Percentiles rank a stretch among this genome's conserved stretches.
Evolutionary conservation across 2,797 vertebrate genomes (phyloP).

Genomic region (Ptychadena robeensis): DNA sequence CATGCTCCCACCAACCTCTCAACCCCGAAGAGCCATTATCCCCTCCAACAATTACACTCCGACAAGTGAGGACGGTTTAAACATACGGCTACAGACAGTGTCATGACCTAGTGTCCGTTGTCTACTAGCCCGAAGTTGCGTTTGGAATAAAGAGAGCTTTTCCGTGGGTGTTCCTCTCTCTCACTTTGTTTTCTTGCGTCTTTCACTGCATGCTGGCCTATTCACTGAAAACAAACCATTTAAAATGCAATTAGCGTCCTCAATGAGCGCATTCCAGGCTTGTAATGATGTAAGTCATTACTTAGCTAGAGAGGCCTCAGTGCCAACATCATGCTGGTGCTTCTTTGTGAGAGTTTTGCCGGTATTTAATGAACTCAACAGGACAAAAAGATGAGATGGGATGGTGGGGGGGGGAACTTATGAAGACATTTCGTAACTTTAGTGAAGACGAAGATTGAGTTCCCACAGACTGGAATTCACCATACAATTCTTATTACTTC

Average conservation of each 20-base stretch:
- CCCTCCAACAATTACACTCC: conserved; percentile 22
- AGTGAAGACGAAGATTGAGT: too few relatives aligned
- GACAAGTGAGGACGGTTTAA: conserved; percentile 35
- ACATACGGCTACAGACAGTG: conserved; percentile 26
- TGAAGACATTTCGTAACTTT: too few relatives aligned
- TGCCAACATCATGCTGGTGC: conserved; percentile 53
- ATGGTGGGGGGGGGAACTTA: neutral
- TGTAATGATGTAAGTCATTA: conserved; percentile 62
- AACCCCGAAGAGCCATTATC: neutral
- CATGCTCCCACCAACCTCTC: neutral
- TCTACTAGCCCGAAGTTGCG: conserved; percentile 21
- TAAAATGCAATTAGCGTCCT: conserved; percentile 61
- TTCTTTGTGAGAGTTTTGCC: conserved; percentile 46
- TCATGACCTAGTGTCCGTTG: conserved; percentile 11
- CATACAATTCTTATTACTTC: too few relatives aligned
- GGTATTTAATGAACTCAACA: conserved; percentile 50
- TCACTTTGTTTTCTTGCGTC: conserved; percentile 30
- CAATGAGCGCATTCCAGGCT: conserved; percentile 56
- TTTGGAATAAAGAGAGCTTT: conserved; percentile 50
- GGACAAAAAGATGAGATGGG: neutral
- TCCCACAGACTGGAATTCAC: too few relatives aligned
- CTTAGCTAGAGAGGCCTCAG: conserved; percentile 55
- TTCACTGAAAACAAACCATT: conserved; percentile 62
- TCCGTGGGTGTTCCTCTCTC: conserved; percentile 13
- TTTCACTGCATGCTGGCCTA: conserved; percentile 32